Evolutionary conservation across 2,113 vertebrate genomes (phyloP).

Genomic region (Hemiscyllium ocellatum): DNA sequence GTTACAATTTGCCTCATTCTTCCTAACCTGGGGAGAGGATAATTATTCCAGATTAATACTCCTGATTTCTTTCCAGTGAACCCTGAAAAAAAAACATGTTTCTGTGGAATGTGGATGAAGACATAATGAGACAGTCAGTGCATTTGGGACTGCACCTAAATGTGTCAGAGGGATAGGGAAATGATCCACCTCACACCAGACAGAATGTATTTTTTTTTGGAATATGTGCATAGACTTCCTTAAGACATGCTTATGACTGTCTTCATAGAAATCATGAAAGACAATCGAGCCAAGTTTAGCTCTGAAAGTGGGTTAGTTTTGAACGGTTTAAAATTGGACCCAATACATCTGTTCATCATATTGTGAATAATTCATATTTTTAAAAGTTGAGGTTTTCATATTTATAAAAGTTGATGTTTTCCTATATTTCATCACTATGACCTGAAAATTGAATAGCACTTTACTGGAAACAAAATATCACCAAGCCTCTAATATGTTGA

Average conservation of each 20-base stretch:
- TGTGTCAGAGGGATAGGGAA: neutral
- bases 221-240: neutral
- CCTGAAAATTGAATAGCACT: neutral
- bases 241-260: neutral
- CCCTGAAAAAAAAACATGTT: neutral
- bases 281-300: neutral
- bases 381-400: neutral
- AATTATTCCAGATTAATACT: neutral
- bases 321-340: too few species aligned
- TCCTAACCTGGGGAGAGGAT: neutral
- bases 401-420: neutral
- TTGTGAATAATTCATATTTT: neutral
- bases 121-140: too few species aligned
- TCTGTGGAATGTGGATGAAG: neutral
- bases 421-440: neutral
- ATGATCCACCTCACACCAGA: neutral
- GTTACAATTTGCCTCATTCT: neutral
- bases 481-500: neutral
- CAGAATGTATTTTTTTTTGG: neutral
- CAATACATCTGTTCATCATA: neutral
- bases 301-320: too few species aligned
- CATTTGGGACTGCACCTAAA: neutral
- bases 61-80: neutral
- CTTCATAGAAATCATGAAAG: neutral
- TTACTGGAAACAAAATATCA: neutral